Base-by-base conservation (phyloP, 2,888 invertebrate species). In the Bunonema sp. region DNA sequence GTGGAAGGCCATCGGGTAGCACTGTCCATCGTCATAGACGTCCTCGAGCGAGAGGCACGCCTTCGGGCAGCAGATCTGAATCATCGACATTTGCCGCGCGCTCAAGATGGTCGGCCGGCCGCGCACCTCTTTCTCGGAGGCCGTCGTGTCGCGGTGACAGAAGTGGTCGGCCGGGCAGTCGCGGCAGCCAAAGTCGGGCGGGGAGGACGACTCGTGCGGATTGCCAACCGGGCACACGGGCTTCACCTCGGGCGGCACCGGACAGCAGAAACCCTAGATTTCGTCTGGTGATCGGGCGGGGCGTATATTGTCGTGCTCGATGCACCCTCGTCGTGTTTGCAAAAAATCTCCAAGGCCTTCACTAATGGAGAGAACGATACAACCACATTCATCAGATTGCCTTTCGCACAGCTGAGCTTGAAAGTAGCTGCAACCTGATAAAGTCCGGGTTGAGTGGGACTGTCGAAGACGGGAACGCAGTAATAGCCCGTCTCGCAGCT, bases 11-110 rank as follows among this genome's bases (percentile, higher is more conserved):
- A 52, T 52, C 10, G 62, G 48, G 31, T 52, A 53, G 42, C 63
- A 62, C 39, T 62, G 63, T 0, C 63, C 63, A 10, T 58, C 50
- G 42, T 59, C 47, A 41, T 58, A 61, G 33, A 61, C 55, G 44
- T 62, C 63, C 37, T 62, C 62, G n/a, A 59, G 45, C 3, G 57
- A 56, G n/a, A 58, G 42, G 35, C 63, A 62, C 2, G 63, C 60
- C 42, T 63, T 63, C 18, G 63, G 63, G 34, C 63, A 62, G 41
- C 63, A 62, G 34, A 63, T 60, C 57, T 59, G 32, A 32, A 51
- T 2, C 5, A n/a, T n/a, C n/a, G n/a, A n/a, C n/a, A n/a, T n/a
- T 33, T n/a, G n/a, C n/a, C n/a, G n/a, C n/a, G n/a, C n/a, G n/a
- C n/a, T n/a, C n/a, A n/a, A n/a, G n/a, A n/a, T n/a, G n/a, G n/a